Evolutionary conservation across 2,888 invertebrate species (phyloP), one percentile per base, ranked within the genome.

Genomic region (Athalia rosae): DNA sequence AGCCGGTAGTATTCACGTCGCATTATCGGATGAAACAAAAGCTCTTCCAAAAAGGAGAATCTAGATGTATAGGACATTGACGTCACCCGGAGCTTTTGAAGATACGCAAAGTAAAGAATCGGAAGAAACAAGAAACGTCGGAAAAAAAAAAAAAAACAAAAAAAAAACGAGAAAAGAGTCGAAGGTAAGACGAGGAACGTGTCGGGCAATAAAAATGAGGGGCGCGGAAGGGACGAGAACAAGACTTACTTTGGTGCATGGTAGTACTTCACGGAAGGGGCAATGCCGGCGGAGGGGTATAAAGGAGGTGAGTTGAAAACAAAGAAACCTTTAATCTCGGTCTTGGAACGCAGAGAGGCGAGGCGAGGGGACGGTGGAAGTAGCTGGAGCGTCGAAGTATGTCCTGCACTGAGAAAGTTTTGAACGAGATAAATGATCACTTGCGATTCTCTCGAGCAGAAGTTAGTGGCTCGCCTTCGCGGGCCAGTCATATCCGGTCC

Each of bases 401-500:
- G 58, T 56, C 41, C 58, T 6, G 28, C 28, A 28, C 28, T 28
- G 58, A 45, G 71, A 9, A 71, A 71, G 9, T 56, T 71, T 58
- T 58, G 58, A 71, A 56, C 71, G 71, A 71, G 71, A 71, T 71
- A 58, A 71, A 71, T 71, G 71, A 71, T 56, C 71, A 71, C 58
- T 58, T 48, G 6, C 67, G 41, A 67, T 67, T 50, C 67, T 67
- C 50, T 67, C 67, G 41, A 71, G 71, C 56, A 71, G 58, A 71
- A 71, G 71, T 71, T 58, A 56, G 41, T n/a, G 71, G 50, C 67
- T 67, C 50, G 67, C 50, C 56, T 71, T 45, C 56, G 56, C 15
- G 43, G 71, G 71, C 58, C 71, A 71, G 71, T 71, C 58, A 71
- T 71, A 56, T 56, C 71, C 71, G 71, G 71, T 71, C 69, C 69